Evolutionary conservation across 1,140 invertebrate genomes (phyloP).

Genomic region (Drosophila ohnishii): DNA sequence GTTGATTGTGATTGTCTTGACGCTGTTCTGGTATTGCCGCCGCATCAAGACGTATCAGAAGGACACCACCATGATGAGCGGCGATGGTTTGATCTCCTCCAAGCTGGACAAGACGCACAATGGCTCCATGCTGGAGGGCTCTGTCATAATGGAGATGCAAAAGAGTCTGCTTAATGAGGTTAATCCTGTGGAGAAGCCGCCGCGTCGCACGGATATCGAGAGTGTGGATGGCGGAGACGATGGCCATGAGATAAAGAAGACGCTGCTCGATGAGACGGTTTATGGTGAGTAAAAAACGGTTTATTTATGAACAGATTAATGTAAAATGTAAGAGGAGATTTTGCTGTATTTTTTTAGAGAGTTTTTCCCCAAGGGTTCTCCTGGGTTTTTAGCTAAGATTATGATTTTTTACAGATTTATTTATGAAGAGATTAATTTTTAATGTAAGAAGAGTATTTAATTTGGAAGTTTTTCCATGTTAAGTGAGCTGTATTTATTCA

Average conservation of each 20-base stretch:
- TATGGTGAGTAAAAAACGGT: conserved; percentile 86
- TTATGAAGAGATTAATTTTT: too few species aligned
- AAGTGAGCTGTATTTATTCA: background rate
- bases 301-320: too few species aligned
- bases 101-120: conserved; percentile 86
- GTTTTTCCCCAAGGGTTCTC: too few species aligned
- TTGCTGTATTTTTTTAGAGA: too few species aligned
- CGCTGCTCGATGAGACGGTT: conserved; percentile 89
- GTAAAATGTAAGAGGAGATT: too few species aligned
- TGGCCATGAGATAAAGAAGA: conserved; percentile 90
- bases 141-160: conserved; percentile 88
- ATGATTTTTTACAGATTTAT: background rate
- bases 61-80: conserved; percentile 82
- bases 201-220: conserved; percentile 87
- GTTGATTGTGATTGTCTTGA: conserved; percentile 86
- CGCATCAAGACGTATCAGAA: conserved; percentile 85
- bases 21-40: conserved; percentile 87
- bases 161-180: conserved; percentile 91
- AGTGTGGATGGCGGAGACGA: conserved; percentile 89
- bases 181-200: conserved; percentile 91
- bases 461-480: too few species aligned
- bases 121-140: conserved; percentile 85
- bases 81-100: conserved; percentile 74
- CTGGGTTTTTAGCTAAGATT: too few species aligned
- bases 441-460: too few species aligned